Evolutionary conservation across 1,140 invertebrate species (phyloP), one percentile per base, ranked within the genome.

Genomic region (Ceratosolen fusciceps): DNA sequence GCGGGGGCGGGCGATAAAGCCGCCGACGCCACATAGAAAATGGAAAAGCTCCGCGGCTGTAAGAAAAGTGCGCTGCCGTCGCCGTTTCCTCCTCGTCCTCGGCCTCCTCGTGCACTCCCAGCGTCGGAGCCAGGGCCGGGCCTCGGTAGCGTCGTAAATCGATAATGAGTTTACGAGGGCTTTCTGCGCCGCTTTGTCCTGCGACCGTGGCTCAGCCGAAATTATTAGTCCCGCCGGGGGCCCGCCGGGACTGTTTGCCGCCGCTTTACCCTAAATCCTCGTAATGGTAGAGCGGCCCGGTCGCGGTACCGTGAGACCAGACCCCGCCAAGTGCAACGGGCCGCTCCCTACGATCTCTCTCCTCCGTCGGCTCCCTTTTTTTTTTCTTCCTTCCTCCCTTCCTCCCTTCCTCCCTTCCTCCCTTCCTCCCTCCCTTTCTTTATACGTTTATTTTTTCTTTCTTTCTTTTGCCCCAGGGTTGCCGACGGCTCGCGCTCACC

Each of bases 111-210:
- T n/a, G n/a, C 39, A 43, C 39, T 12, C 5, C 39, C 39, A 43
- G 5, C 39, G 39, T 7, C 54, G 16, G 9, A 8, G n/a, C 34
- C 47, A 65, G 21, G 29, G 47, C 39, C 70, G n/a, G n/a, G 29
- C 34, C 24, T 58, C 8, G 24, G 65, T 80, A 82, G 82, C 65
- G 16, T 84, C 80, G 73, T 88, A 87, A 86, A 88, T 86, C 83
- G 85, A 88, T 88, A 82, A 88, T 88, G 56, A 83, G 81, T 88
- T 87, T 88, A 88, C 62, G 74, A 81, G 62, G 52, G 43, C 56
- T 65, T 37, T 65, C 37, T 65, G 47, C 60, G 62, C 2, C 24
- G 71, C 29, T 65, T 79, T 73, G 24, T 19, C 24, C 56, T 73
- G 4, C 39, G 26, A 67, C 67, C 31, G 31, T 34, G 37, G 29